Percentiles rank a stretch among this genome's conserved stretches.
Conservation (phyloP, 1,140 invertebrate genomes). For the Magallana angulata region DNA sequence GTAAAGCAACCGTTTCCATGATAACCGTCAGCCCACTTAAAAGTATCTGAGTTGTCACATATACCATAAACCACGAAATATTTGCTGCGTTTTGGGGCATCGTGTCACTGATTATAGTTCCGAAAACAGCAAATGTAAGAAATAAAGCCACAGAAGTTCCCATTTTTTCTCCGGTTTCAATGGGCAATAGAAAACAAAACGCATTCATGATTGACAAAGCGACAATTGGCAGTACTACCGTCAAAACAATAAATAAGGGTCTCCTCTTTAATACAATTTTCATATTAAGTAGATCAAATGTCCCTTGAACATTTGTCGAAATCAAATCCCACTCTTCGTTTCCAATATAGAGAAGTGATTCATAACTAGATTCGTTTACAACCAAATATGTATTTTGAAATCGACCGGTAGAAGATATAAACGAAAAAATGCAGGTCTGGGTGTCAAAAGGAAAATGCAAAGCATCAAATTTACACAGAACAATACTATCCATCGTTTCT, state of each 20-base stretch:
- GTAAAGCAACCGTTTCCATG: too few species aligned
- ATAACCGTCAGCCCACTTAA: too few species aligned
- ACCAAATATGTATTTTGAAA: background rate
- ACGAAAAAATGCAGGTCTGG: constrained; percentile 25
- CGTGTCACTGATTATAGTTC: constrained; percentile 50
- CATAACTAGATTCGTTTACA: too few species aligned
- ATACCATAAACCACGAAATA: too few species aligned
- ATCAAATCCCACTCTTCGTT: too few species aligned
- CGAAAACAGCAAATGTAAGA: constrained; percentile 52
- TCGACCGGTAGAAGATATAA: background rate
- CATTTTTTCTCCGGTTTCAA: constrained; percentile 55
- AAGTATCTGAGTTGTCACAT: too few species aligned
- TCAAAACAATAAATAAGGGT: constrained; percentile 47
- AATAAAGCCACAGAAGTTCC: constrained; percentile 49
- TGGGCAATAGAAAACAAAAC: constrained; percentile 50
- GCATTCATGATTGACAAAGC: constrained; percentile 46
- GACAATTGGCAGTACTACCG: constrained; percentile 47
- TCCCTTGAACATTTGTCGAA: too few species aligned
- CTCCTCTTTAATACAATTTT: constrained; percentile 13
- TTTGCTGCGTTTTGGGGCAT: constrained; percentile 47
- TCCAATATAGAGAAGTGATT: too few species aligned
- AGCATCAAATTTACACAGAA: background rate
- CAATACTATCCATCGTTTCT: background rate
- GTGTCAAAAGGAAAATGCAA: constrained; percentile 35
- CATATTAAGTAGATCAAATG: too few species aligned